Conservation (phyloP, 2,113 vertebrate genomes). For the Heterochromis multidens region DNA sequence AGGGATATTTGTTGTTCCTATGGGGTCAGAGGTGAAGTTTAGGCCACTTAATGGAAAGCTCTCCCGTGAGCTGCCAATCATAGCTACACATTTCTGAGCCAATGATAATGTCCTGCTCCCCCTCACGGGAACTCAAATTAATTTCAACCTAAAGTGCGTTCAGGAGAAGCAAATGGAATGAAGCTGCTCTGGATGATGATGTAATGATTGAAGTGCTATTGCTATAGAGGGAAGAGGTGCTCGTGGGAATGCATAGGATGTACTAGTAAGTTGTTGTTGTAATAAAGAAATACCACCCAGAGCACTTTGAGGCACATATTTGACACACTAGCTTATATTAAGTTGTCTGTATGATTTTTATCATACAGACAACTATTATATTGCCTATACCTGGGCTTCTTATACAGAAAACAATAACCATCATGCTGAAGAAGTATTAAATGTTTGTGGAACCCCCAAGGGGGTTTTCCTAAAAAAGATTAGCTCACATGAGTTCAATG, state of each 20-base stretch:
- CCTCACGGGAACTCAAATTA: slow-evolving; percentile 15
- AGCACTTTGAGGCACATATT: slow-evolving; percentile 7
- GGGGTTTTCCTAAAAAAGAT: slow-evolving; percentile 18
- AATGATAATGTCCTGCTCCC: neutral
- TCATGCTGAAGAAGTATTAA: slow-evolving; percentile 21
- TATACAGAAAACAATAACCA: slow-evolving; percentile 24
- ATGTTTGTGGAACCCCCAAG: slow-evolving; percentile 21
- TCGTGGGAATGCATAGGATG: slow-evolving; percentile 46
- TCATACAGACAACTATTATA: too few species aligned
- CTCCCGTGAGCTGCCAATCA: slow-evolving; percentile 39
- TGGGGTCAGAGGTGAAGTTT: slow-evolving; percentile 44
- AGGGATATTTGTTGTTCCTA: slow-evolving; percentile 32
- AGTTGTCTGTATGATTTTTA: neutral
- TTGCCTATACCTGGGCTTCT: neutral
- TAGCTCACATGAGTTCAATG: neutral
- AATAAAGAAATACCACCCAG: slow-evolving; percentile 7
- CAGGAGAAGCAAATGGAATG: slow-evolving; percentile 7
- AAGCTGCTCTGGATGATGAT: slow-evolving; percentile 32
- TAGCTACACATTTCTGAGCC: neutral
- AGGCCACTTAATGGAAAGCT: slow-evolving; percentile 36
- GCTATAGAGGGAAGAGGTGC: neutral
- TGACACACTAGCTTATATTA: neutral
- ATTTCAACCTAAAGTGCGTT: slow-evolving; percentile 24
- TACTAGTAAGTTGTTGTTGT: slow-evolving; percentile 7
- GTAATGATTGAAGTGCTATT: slow-evolving; percentile 13